A percentile compares a stretch with the other conserved stretches of the same genome.
Conservation (phyloP, 2,888 invertebrate genomes). For the Thymelicus acteon region DNA sequence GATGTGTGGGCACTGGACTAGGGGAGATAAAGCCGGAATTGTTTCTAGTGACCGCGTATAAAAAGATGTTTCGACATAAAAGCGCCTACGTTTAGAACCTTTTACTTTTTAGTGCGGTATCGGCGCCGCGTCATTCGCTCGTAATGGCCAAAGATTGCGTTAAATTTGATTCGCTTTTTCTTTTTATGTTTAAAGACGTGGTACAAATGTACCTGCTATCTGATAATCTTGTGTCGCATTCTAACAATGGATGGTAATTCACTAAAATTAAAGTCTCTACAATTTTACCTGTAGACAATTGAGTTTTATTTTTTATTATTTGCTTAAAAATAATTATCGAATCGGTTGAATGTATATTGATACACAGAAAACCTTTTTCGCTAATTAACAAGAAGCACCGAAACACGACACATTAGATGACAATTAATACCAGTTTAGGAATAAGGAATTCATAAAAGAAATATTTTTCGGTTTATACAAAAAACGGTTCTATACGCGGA, state of each 20-base stretch:
- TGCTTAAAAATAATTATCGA: neutral
- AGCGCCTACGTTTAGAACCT: conserved; percentile 70
- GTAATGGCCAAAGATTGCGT: conserved; percentile 66
- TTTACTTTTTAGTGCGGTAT: conserved; percentile 71
- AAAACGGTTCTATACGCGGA: conserved; percentile 28
- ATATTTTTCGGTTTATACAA: conserved; percentile 16
- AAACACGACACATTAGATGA: conserved; percentile 6
- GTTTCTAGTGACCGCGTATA: conserved; percentile 29
- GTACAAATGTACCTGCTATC: conserved; percentile 3
- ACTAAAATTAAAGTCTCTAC: neutral
- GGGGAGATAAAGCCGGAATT: conserved; percentile 28
- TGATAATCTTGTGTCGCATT: conserved; percentile 10
- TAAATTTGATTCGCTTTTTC: conserved; percentile 35
- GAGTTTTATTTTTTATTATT: no score
- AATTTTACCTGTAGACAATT: neutral
- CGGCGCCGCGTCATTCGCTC: conserved; percentile 71
- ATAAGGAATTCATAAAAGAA: conserved; percentile 9
- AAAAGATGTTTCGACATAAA: conserved; percentile 40
- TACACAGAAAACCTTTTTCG: neutral
- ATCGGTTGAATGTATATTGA: neutral
- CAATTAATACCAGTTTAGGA: conserved; percentile 16
- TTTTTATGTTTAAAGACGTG: conserved; percentile 22
- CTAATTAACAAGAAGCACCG: conserved; percentile 20
- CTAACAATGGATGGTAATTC: conserved; percentile 1
- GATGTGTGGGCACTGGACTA: conserved; percentile 18